Conservation (phyloP, 2,888 invertebrate species). For the Drosophila parthenogenetica region DNA sequence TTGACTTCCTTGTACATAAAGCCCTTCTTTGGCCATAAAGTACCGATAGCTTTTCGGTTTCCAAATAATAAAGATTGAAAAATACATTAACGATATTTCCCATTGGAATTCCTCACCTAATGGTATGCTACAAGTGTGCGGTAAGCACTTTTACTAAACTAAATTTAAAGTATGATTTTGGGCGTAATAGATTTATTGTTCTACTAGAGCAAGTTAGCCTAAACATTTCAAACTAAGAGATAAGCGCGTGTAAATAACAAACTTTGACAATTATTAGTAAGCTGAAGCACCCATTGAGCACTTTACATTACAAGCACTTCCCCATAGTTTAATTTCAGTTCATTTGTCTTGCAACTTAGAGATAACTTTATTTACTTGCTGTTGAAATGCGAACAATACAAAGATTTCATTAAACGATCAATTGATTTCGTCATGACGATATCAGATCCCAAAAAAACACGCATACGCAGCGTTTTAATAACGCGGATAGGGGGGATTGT, state of each 20-base stretch:
- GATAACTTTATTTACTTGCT: conserved; percentile 29
- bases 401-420: conserved; percentile 13
- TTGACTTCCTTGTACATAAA: too few relatives aligned
- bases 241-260: too few relatives aligned
- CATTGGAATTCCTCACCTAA: neutral
- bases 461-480: conserved; percentile 38
- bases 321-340: too few relatives aligned
- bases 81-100: too few relatives aligned
- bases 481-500: conserved; percentile 59
- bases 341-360: conserved; percentile 24
- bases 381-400: conserved; percentile 12
- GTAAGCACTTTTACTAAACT: neutral
- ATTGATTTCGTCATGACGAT: conserved; percentile 1
- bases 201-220: neutral
- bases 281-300: too few relatives aligned
- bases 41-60: too few relatives aligned
- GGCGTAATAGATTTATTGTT: neutral
- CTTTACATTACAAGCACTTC: neutral
- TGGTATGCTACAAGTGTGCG: neutral
- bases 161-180: conserved; percentile 1
- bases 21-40: too few relatives aligned
- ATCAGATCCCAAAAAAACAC: neutral
- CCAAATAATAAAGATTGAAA: neutral
- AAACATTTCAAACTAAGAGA: neutral
- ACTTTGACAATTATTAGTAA: too few relatives aligned